These are phyloP conservation scores for Ectropis grisescens DNA, from an alignment of 1,140 invertebrate species.

Conservation along the genomic window DNA sequence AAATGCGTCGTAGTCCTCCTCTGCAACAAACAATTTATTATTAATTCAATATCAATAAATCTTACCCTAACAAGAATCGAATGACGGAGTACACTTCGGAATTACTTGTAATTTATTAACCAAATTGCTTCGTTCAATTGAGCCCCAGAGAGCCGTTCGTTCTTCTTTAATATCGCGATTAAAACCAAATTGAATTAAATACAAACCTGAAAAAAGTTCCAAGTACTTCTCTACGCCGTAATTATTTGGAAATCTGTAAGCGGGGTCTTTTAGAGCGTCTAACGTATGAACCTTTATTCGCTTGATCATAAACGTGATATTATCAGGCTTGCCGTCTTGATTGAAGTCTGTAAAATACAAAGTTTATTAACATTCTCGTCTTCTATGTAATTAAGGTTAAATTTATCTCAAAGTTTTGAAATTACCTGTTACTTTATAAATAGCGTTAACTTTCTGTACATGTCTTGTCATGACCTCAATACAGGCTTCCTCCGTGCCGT, in stretches of 20 bases:
- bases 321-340: conserved; percentile 90
- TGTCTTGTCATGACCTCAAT: conserved; percentile 96
- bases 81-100: no score
- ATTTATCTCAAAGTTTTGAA: neutral
- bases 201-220: conserved; percentile 93
- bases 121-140: no score
- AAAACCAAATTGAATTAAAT: no score
- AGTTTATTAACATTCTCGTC: no score
- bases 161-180: no score
- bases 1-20: conserved; percentile 98
- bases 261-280: conserved; percentile 84
- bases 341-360: conserved; percentile 93
- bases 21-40: conserved; percentile 54
- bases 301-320: conserved; percentile 97
- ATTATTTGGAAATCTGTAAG: conserved; percentile 91
- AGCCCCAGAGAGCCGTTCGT: no score
- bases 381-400: no score
- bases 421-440: conserved; percentile 90
- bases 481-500: conserved; percentile 92
- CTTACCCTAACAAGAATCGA: no score
- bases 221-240: conserved; percentile 96
- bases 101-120: conserved; percentile 12
- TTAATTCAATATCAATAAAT: no score
- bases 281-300: conserved; percentile 93
- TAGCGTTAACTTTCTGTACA: conserved; percentile 93